A percentile compares a stretch with the other conserved stretches of the same genome.
Evolutionary conservation across 1,140 invertebrate species (phyloP).

Genomic region (Drosophila pandora): DNA sequence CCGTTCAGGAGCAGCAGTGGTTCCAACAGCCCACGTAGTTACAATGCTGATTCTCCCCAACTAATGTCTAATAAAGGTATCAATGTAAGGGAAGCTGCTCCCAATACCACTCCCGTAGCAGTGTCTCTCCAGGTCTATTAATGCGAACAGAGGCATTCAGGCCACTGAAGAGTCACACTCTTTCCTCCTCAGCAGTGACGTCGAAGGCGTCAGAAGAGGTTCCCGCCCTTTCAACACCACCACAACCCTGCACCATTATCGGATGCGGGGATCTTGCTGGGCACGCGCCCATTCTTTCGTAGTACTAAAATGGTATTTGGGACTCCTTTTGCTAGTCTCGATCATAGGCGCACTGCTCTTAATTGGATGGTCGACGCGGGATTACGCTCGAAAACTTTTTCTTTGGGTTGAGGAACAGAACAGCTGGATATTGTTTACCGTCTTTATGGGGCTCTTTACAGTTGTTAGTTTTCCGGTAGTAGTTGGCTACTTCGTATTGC

Average conservation of each 20-base stretch:
- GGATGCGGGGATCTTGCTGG: slow-evolving; percentile 60
- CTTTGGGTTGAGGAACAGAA: slow-evolving; percentile 92
- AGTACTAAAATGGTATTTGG: slow-evolving; percentile 70
- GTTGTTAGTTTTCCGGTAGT: slow-evolving; percentile 94
- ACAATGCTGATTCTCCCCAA: slow-evolving; percentile 49
- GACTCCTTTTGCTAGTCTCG: slow-evolving; percentile 63
- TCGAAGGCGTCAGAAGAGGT: no score
- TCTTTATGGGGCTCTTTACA: slow-evolving; percentile 91
- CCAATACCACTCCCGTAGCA: not conserved
- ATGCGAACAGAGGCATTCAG: slow-evolving; percentile 38
- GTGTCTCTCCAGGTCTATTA: not conserved
- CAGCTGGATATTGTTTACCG: slow-evolving; percentile 88
- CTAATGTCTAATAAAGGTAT: slow-evolving; percentile 8
- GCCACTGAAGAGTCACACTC: slow-evolving; percentile 50
- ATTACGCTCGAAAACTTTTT: slow-evolving; percentile 86
- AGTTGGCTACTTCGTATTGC: slow-evolving; percentile 93
- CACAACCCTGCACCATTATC: slow-evolving; percentile 20
- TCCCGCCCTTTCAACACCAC: slow-evolving; percentile 5
- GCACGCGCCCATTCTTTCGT: slow-evolving; percentile 55
- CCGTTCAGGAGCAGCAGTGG: slow-evolving; percentile 8
- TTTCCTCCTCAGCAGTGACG: slow-evolving; percentile 39
- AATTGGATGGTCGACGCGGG: slow-evolving; percentile 67
- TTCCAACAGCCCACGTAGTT: slow-evolving; percentile 44
- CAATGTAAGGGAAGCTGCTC: not conserved
- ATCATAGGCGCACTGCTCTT: slow-evolving; percentile 61